Base-by-base conservation (phyloP, 2,113 vertebrate genomes). In the Rattus rattus region DNA sequence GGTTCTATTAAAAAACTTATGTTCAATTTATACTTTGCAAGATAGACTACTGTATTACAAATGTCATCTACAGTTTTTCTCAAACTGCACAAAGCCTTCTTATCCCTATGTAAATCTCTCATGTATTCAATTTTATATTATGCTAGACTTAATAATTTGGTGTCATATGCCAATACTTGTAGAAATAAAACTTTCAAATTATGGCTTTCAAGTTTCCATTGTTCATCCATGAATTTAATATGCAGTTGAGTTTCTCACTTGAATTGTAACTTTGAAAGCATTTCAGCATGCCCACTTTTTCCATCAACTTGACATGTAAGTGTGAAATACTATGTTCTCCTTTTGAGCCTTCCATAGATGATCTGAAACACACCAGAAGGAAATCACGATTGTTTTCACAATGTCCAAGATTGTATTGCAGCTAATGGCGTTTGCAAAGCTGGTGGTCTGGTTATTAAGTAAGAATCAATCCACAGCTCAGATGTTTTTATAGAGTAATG, bases 391-490 rank as follows among this genome's bases (percentile, higher is more conserved):
- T 73, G 56, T 76, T 96, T 94, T 80, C 69, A 91, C 67, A 87
- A 43, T 96, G 69, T 93, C 73, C 83, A 94, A 95, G 94, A 97
- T 95, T 97, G 20, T 96, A 90, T 94, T 97, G 92, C 88, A 96
- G 77, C 75, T 97, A 96, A 97, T 97, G 91, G 96, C 63, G 89
- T 79, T 96, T 94, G 91, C 94, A 96, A 95, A 97, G 92, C 92
- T 96, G 97, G 97, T 97, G 96, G 97, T 97, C 97, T 96, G 63
- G 65, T 95, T 97, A 96, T 95, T 97, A 97, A 95, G 72, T 94
- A 95, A 91, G 96, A 96, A 95, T 97, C 97, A 97, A 95, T 98
- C 95, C 86, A 81, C 96, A 97, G 95, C 86, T 97, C 85, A 86
- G 96, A 69, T 97, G 96, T 97, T 98, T 98, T 88, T 95, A 97